Base-by-base conservation (phyloP, 1,140 invertebrate species). In the Psix sp. region DNA sequence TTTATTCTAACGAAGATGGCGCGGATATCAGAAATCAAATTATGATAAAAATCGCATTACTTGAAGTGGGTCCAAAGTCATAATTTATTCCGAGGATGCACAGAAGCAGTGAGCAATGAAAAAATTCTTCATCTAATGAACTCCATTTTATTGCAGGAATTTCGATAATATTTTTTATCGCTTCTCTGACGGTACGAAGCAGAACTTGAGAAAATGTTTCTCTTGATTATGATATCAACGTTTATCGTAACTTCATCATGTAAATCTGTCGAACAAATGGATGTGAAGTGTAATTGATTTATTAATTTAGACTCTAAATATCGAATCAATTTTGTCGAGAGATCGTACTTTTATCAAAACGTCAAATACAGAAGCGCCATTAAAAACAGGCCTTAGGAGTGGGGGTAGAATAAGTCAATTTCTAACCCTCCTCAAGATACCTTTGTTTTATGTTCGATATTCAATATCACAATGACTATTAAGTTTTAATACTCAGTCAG, bases 321-420 rank as follows among this genome's bases (percentile, higher is more conserved):
- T 54, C 21, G 24, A 54, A 21, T 26, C 38, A 6, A 24, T 10
- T 6, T 13, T 15, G 6, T 29, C 11, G 21, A 36, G 40, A 24
- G 24, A 14, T 26, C 38, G 36, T 36, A 9, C 33, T 38, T 54
- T 42, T 40, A 54, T 54, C 51, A 35, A 54, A 54, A 54, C 51
- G 51, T 54, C 51, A 54, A 42, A 54, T 54, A 16, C 51, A 54
- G 51, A 29, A 5, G 20, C 24, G 21, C 51, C 38, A 54, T 54
- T 35, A 42, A 54, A 54, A 54, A 38, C 51, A 54, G 26, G 38
- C 38, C 38, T 52, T n/a, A n/a, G n/a, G n/a, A n/a, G n/a, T n/a
- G n/a, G n/a, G n/a, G n/a, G n/a, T n/a, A n/a, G n/a, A n/a, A n/a
- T n/a, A n/a, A n/a, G n/a, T n/a, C n/a, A n/a, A n/a, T n/a, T n/a